Conservation (phyloP, 2,113 vertebrate genomes). For the Notarius quadriscutis region DNA sequence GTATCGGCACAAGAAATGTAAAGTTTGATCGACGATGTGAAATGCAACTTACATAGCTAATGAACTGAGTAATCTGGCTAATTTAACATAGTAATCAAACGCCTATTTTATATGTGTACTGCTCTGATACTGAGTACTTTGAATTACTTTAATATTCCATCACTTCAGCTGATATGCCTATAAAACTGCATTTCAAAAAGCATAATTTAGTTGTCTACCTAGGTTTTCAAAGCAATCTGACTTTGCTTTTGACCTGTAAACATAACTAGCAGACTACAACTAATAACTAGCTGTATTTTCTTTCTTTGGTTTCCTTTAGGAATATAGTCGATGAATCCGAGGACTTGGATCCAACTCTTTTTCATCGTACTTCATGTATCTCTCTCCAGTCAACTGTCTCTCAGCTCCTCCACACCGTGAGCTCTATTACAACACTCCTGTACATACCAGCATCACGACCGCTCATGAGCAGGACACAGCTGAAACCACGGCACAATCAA, state of each 20-base stretch:
- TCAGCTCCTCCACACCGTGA: neutral
- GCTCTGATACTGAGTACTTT: neutral
- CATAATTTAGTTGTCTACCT: neutral
- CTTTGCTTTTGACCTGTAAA: neutral
- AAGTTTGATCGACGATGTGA: neutral
- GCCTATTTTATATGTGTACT: neutral
- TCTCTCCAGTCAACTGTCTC: slow-evolving; percentile 14
- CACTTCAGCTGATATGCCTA: neutral
- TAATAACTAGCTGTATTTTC: neutral
- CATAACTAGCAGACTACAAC: neutral
- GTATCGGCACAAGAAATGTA: neutral
- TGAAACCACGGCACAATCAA: neutral
- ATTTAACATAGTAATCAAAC: neutral
- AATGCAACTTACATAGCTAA: neutral
- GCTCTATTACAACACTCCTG: neutral
- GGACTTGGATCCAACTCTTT: neutral
- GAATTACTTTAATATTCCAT: neutral
- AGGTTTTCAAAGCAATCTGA: neutral
- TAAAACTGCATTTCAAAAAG: neutral
- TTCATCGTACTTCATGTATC: slow-evolving; percentile 15
- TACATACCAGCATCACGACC: slow-evolving; percentile 6
- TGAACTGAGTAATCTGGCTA: neutral
- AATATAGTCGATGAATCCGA: slow-evolving; percentile 12
- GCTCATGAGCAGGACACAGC: neutral
- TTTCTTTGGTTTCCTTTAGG: neutral